Percentiles rank a stretch among this genome's conserved stretches.
phyloP scores from a whole-genome alignment of 2,797 vertebrate genomes.

The Columba guinea region DNA sequence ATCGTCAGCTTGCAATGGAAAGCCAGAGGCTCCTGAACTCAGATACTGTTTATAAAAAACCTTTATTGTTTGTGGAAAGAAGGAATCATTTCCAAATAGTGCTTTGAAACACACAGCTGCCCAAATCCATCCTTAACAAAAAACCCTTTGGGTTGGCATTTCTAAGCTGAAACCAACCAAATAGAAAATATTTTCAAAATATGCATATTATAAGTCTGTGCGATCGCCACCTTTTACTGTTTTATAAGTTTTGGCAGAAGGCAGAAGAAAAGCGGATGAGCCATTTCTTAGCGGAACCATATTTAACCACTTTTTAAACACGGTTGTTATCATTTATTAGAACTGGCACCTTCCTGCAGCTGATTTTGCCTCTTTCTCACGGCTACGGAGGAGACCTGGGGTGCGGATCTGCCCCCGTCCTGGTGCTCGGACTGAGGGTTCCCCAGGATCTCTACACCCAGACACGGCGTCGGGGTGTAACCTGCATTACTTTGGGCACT shows the following conservation, averaged over 20 bases:
- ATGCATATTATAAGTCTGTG: not conserved
- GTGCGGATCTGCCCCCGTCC: not conserved
- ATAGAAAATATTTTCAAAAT: not conserved
- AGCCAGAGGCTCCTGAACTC: not conserved
- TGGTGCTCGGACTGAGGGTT: not conserved
- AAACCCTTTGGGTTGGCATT: not conserved
- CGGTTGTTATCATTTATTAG: not conserved
- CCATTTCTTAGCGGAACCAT: not conserved
- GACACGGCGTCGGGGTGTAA: not conserved
- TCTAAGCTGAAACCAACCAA: not conserved
- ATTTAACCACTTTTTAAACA: not conserved
- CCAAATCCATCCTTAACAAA: not conserved
- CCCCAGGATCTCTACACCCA: not conserved
- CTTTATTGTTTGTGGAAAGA: not conserved
- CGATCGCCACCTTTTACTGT: not conserved
- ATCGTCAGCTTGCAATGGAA: not conserved
- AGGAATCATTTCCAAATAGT: not conserved
- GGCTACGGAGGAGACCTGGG: not conserved
- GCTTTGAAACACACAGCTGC: not conserved
- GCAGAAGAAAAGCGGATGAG: not conserved
- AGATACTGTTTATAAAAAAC: not conserved
- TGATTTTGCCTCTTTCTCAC: not conserved
- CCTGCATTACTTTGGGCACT: rapidly evolving
- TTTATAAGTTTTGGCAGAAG: not conserved
- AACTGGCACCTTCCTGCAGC: not conserved